These are phyloP conservation scores for Choristoneura fumiferana DNA, from an alignment of 1,140 invertebrate genomes.

Conservation along the genomic window DNA sequence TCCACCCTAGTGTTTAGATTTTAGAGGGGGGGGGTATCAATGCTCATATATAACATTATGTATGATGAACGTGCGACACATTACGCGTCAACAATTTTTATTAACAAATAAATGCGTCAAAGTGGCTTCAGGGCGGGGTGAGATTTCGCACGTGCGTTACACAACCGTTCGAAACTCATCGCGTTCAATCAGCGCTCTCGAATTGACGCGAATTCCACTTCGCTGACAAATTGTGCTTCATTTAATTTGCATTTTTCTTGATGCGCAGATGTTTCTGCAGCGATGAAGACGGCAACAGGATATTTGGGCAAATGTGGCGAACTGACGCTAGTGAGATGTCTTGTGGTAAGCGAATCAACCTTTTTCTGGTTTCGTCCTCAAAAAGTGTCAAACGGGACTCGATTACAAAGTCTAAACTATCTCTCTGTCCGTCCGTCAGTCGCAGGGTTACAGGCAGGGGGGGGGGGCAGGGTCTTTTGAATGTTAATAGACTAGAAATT, in stretches of 20 bases:
- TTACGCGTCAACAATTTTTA: not conserved
- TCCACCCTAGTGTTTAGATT: no score
- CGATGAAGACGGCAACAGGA: conserved; percentile 71
- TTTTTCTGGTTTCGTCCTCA: no score
- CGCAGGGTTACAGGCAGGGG: no score
- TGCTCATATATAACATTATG: no score
- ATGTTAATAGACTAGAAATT: no score
- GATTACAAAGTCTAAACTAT: no score
- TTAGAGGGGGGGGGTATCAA: no score
- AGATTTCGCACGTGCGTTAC: not conserved
- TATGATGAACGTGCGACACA: no score
- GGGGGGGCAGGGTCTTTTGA: no score
- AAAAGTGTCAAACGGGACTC: no score
- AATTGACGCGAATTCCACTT: conserved; percentile 6
- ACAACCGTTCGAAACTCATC: conserved; percentile 7
- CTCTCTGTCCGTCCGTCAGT: no score
- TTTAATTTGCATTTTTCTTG: conserved; percentile 19
- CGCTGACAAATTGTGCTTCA: conserved; percentile 9
- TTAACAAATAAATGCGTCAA: conserved; percentile 12
- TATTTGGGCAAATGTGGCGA: conserved; percentile 79
- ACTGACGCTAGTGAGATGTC: conserved; percentile 77
- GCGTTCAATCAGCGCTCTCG: not conserved
- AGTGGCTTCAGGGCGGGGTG: conserved; percentile 9
- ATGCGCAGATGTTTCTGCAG: conserved; percentile 79
- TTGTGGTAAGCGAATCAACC: conserved; percentile 48